Evolutionary conservation across 35 echinoderm and acorn worm genomes (phyloP), one percentile per base, ranked within the genome.

Genomic region (Patiria miniata): DNA sequence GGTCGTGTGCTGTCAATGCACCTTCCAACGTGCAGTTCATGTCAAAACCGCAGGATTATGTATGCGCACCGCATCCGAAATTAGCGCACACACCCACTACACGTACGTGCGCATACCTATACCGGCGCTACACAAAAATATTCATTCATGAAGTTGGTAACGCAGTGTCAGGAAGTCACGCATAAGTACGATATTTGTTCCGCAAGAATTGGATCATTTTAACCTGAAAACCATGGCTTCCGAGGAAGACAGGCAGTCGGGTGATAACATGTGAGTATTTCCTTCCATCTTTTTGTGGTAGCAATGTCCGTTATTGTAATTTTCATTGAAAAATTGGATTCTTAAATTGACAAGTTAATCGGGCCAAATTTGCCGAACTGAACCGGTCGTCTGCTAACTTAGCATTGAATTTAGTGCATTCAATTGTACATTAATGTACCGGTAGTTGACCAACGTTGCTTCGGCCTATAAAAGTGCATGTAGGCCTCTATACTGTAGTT

Each of bases 111-210:
- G 12, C 12, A 73, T 36, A 23, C 29, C 14, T 73, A 47, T 47
- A 12, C 42, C 42, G 12, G n/a, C 42, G 4, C 42, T 47, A 47
- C 4, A 47, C 42, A 47, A 47, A 26, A 28, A 28, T 23, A 28
- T 73, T 15, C 65, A 73, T 73, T 73, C 65, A 73, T 73, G 34
- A 73, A 73, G 65, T 73, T 73, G 34, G 42, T 12, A 47, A 47
- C 42, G 42, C 42, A 4, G 65, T 30, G 65, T 14, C 34, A 23
- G 29, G 65, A 73, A 73, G 65, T 73, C 14, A 34, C 21, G 65
- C 8, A 68, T 7, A 69, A 8, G 34, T 3, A 36, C 21, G 65
- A 15, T 73, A 28, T 73, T 73, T 73, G 26, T 34, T 73, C 29
- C 21, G 21, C 10, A 26, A 73, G 29, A 73, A 73, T 28, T 73